phyloP scores from a whole-genome alignment of 2,797 vertebrate species.

The Sus cebifrons region DNA sequence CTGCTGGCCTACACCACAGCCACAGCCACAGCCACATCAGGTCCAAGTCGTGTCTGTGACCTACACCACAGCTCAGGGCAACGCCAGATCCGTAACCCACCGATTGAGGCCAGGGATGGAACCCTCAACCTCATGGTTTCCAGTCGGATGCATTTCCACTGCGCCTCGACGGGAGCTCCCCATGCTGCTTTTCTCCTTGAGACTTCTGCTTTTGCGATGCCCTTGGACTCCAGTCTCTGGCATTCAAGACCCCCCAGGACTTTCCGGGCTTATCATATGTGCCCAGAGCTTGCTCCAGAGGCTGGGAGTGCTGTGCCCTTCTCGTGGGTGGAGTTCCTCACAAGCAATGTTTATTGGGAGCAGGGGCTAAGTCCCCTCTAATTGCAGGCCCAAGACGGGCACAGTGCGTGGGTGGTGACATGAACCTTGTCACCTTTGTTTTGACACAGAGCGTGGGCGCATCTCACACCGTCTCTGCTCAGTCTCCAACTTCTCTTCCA shows the following conservation, averaged over 20 bases:
- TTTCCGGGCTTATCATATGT: background rate
- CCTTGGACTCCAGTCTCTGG: background rate
- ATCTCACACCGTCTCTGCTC: background rate
- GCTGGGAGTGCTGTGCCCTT: background rate
- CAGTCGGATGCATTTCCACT: no score
- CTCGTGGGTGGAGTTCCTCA: background rate
- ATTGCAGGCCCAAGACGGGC: background rate
- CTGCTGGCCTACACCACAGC: no score
- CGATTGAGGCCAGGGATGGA: no score
- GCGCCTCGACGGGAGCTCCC: no score
- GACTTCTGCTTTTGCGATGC: background rate
- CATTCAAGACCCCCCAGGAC: background rate
- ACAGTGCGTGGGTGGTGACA: background rate
- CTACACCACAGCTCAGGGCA: no score
- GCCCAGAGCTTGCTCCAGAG: no score
- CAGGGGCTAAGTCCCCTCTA: background rate
- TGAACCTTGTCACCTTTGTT: background rate
- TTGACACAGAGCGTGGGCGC: rapidly evolving
- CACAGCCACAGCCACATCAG: no score
- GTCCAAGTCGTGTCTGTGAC: no score
- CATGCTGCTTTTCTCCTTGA: background rate
- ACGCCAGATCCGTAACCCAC: no score
- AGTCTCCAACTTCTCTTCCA: background rate
- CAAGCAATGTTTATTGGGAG: background rate
- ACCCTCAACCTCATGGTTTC: no score